Conservation (phyloP, 2,888 invertebrate species). For the Hydrotaea cyrtoneurina region DNA sequence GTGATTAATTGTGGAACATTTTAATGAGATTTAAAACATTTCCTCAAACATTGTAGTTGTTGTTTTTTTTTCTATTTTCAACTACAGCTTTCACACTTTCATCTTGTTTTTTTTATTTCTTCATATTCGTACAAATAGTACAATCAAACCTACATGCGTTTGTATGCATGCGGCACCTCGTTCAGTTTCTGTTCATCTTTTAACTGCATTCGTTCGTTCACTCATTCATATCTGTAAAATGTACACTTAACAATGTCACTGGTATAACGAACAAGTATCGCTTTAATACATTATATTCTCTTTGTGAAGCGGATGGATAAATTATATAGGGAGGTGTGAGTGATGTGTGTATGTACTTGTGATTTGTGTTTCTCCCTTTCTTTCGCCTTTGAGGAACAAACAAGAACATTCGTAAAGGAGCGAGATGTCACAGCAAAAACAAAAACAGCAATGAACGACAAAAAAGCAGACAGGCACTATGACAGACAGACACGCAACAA, state of each 20-base stretch:
- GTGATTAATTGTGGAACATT: constrained; percentile 25
- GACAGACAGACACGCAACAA: constrained; percentile 29
- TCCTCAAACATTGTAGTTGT: constrained; percentile 11
- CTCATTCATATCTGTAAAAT: constrained; percentile 40
- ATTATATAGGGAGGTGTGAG: background rate
- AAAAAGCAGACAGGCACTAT: constrained; percentile 46
- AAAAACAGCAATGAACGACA: constrained; percentile 43
- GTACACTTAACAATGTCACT: constrained; percentile 48
- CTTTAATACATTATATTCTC: constrained; percentile 57
- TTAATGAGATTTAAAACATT: constrained; percentile 34
- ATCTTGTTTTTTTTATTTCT: too few relatives aligned
- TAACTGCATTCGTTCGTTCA: constrained; percentile 10
- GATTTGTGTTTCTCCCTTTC: constrained; percentile 23
- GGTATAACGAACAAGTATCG: constrained; percentile 26
- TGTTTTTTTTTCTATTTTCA: background rate
- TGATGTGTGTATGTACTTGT: background rate
- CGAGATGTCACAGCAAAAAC: constrained; percentile 30
- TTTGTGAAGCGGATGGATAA: constrained; percentile 55
- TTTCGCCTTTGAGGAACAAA: constrained; percentile 33
- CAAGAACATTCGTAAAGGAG: constrained; percentile 51
- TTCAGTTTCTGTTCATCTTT: constrained; percentile 8
- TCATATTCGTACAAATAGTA: too few relatives aligned
- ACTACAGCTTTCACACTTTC: background rate
- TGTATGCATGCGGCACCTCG: background rate
- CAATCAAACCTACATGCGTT: background rate